phyloP scores from a whole-genome alignment of 1,140 invertebrate genomes.

The Drosophila hydei region DNA sequence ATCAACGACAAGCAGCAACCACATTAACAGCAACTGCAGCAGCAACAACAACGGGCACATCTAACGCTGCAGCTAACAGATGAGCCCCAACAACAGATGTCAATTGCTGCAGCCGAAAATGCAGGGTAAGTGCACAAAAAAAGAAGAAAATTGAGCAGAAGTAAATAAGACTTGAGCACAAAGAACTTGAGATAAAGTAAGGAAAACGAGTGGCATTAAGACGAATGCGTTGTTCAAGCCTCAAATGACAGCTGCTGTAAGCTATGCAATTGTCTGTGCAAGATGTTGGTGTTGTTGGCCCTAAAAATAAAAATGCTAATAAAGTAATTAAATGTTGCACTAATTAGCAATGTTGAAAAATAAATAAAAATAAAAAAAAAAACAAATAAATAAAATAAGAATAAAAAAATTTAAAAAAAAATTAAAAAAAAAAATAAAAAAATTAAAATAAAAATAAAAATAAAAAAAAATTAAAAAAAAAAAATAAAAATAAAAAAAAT shows the following conservation, averaged over 20 bases:
- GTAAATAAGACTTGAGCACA: background rate
- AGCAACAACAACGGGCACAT: slow-evolving; percentile 69
- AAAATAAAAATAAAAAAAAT: too few species aligned
- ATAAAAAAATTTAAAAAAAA: too few species aligned
- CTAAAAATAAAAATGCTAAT: too few species aligned
- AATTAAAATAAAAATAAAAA: too few species aligned
- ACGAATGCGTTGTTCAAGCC: background rate
- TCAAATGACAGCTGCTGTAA: background rate
- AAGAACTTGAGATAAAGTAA: slow-evolving; percentile 13
- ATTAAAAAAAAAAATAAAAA: too few species aligned
- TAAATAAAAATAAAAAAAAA: too few species aligned
- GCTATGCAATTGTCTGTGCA: background rate
- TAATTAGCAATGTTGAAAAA: too few species aligned
- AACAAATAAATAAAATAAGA: too few species aligned
- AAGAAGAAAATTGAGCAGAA: background rate
- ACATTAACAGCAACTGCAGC: slow-evolving; percentile 23
- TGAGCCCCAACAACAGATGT: slow-evolving; percentile 85
- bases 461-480: too few species aligned
- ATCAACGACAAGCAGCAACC: slow-evolving; percentile 40
- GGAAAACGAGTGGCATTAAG: background rate
- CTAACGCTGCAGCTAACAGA: slow-evolving; percentile 84
- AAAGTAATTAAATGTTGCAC: too few species aligned
- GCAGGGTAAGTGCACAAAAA: slow-evolving; percentile 85
- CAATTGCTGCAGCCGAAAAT: slow-evolving; percentile 87
- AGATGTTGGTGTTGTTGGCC: too few species aligned